Evolutionary conservation across 2,113 vertebrate species (phyloP).

Genomic region (Lathamus discolor): DNA sequence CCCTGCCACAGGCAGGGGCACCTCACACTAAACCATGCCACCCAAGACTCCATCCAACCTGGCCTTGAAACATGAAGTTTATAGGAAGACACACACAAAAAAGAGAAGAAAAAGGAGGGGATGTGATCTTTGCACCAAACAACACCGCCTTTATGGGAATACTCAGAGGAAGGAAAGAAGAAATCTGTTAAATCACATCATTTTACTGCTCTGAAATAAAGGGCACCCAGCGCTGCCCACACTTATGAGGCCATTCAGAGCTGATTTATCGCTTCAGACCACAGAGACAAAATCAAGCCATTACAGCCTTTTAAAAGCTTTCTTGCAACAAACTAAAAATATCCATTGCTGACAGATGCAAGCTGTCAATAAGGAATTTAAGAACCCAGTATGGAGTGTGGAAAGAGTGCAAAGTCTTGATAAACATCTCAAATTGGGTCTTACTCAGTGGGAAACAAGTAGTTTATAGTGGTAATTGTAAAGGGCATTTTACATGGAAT

Average conservation of each 20-base stretch:
- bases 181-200: not conserved
- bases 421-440: constrained; percentile 99
- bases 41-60: not conserved
- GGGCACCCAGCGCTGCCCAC: not conserved
- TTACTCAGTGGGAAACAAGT: constrained; percentile 91
- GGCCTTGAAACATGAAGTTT: not conserved
- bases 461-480: constrained; percentile 94
- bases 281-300: constrained; percentile 44
- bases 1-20: not conserved
- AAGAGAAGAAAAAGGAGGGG: accelerated
- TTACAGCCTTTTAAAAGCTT: constrained; percentile 80
- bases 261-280: constrained; percentile 39
- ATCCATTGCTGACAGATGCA: constrained; percentile 81
- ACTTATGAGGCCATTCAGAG: not conserved
- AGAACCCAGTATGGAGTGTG: constrained; percentile 89
- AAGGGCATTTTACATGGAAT: constrained; percentile 89
- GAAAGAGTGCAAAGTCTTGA: constrained; percentile 90
- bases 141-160: not conserved
- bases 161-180: not conserved
- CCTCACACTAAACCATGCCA: not conserved
- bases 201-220: not conserved
- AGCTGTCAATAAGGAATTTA: constrained; percentile 82
- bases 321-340: constrained; percentile 77
- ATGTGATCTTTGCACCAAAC: not conserved
- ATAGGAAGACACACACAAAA: not conserved